Evolutionary conservation across 2,797 vertebrate genomes (phyloP).

Genomic region (Acrossocheilus fasciatus): DNA sequence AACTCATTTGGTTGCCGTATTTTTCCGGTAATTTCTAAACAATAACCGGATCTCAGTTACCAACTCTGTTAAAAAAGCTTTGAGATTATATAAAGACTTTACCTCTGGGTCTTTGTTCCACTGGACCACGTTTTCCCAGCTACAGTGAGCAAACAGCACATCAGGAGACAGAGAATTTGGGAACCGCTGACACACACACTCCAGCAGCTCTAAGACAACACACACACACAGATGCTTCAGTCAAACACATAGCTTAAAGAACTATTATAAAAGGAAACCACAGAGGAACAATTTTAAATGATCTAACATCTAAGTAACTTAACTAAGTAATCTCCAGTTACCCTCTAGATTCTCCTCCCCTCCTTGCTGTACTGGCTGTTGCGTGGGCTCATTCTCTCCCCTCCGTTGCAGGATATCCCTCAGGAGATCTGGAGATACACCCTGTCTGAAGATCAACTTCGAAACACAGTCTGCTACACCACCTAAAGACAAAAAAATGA

Average conservation of each 20-base stretch:
- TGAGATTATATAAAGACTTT: conserved; percentile 19
- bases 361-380: conserved; percentile 52
- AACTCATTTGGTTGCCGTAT: background rate
- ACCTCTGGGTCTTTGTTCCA: conserved; percentile 99
- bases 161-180: conserved; percentile 92
- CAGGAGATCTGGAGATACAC: conserved; percentile 81
- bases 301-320: background rate
- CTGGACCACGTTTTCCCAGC: conserved; percentile 97
- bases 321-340: conserved; percentile 3
- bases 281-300: background rate
- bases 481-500: conserved; percentile 72
- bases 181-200: conserved; percentile 86
- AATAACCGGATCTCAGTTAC: background rate
- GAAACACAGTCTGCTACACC: conserved; percentile 92
- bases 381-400: conserved; percentile 61
- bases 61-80: background rate
- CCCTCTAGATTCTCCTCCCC: conserved; percentile 66
- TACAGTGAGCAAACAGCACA: conserved; percentile 91
- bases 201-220: conserved; percentile 82
- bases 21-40: background rate
- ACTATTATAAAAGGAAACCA: background rate
- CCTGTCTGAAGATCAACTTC: conserved; percentile 95
- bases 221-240: background rate
- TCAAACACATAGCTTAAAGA: background rate
- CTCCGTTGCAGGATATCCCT: conserved; percentile 76